These are phyloP conservation scores for Nezara viridula DNA, from an alignment of 2,888 invertebrate species.

Conservation along the genomic window DNA sequence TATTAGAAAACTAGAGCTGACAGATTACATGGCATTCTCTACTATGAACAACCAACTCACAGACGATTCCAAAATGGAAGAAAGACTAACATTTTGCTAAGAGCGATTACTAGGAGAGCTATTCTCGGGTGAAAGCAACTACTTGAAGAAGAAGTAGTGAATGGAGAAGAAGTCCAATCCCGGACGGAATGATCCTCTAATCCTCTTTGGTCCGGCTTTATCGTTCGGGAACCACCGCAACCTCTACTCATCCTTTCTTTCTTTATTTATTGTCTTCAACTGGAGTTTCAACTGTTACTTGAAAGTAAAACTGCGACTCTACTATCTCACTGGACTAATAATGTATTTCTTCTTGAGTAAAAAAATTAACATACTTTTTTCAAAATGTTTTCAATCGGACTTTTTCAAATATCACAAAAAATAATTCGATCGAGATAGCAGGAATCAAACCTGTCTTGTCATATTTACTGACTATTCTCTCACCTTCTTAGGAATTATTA, in stretches of 20 bases:
- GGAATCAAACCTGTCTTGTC: too few species aligned
- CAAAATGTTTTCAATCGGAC: too few species aligned
- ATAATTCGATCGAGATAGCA: too few species aligned
- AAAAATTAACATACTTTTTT: too few species aligned
- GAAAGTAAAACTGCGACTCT: neutral
- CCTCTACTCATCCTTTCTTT: neutral
- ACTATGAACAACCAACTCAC: too few species aligned
- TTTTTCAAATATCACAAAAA: too few species aligned
- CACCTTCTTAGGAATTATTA: too few species aligned
- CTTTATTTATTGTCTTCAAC: neutral
- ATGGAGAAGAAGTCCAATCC: neutral
- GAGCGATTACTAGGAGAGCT: neutral
- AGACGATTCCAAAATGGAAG: too few species aligned
- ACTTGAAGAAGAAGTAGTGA: neutral
- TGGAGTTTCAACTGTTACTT: neutral
- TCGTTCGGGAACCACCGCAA: neutral
- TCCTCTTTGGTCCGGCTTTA: constrained; percentile 32
- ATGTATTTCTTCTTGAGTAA: neutral
- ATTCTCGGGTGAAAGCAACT: neutral
- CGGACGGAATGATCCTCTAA: neutral
- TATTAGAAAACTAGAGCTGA: too few species aligned
- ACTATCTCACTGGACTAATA: neutral
- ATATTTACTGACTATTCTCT: too few species aligned
- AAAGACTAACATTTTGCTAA: neutral
- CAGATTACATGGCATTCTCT: too few species aligned